A percentile compares a stretch with the other conserved stretches of the same genome.
Evolutionary conservation across 2,113 vertebrate species (phyloP).

Genomic region (Tragelaphus imberbis): DNA sequence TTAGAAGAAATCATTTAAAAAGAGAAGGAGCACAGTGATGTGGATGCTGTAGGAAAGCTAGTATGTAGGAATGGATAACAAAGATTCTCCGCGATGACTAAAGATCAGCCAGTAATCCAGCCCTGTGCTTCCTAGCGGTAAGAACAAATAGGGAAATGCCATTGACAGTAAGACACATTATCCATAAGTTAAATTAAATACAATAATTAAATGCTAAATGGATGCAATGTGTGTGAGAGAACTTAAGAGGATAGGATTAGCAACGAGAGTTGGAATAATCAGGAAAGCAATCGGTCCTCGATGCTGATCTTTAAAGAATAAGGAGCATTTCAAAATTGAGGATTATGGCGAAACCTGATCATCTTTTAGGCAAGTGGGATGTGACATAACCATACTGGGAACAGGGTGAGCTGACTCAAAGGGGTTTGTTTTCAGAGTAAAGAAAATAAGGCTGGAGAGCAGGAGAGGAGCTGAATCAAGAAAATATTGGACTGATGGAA

Average conservation of each 20-base stretch:
- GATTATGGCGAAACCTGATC: not conserved
- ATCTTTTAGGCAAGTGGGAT: not conserved
- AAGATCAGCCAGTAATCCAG: not conserved
- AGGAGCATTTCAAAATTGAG: not conserved
- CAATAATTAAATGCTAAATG: not conserved
- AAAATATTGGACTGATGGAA: not conserved
- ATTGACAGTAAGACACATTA: not conserved
- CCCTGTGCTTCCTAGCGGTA: not conserved
- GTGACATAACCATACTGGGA: not conserved
- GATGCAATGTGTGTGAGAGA: not conserved
- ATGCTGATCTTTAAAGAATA: not conserved
- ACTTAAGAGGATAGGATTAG: not conserved
- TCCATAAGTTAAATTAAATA: not conserved
- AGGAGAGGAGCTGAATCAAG: not conserved
- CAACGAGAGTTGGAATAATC: not conserved
- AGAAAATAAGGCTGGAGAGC: not conserved
- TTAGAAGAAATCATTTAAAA: not conserved
- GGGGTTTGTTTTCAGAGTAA: not conserved
- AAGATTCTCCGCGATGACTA: not conserved
- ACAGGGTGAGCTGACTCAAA: not conserved
- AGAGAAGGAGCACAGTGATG: not conserved
- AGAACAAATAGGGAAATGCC: not conserved
- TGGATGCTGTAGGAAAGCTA: not conserved
- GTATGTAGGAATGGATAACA: rapidly evolving
- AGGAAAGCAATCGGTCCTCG: not conserved